Evolutionary conservation across 2,888 invertebrate species (phyloP).

Genomic region (Endotricha flammealis): DNA sequence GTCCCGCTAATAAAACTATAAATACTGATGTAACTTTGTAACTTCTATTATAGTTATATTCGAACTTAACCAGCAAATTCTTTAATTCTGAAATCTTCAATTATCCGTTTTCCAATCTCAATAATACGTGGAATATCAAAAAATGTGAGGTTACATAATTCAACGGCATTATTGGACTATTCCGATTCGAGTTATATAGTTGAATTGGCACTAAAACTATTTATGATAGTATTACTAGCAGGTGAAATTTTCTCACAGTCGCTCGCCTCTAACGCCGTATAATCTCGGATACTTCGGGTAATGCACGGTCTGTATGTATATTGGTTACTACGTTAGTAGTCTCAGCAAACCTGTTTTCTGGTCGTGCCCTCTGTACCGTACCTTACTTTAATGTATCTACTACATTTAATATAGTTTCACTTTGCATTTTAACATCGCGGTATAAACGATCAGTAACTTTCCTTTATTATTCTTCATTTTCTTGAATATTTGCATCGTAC

Average conservation of each 20-base stretch:
- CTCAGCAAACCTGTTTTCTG: constrained; percentile 64
- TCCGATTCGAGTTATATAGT: constrained; percentile 23
- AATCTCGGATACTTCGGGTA: constrained; percentile 61
- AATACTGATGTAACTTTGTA: too few species aligned
- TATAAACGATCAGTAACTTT: constrained; percentile 35
- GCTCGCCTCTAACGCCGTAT: constrained; percentile 47
- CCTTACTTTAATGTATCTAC: constrained; percentile 48
- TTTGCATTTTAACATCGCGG: constrained; percentile 53
- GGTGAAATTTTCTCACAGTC: constrained; percentile 73
- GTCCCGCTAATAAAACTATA: too few species aligned
- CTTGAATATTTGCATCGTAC: not conserved
- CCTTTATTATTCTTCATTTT: constrained; percentile 21
- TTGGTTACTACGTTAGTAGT: constrained; percentile 73
- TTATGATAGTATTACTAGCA: constrained; percentile 47
- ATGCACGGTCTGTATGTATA: constrained; percentile 67
- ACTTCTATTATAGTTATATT: too few species aligned
- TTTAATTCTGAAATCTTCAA: too few species aligned
- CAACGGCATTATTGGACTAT: constrained; percentile 19
- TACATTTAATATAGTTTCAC: constrained; percentile 60
- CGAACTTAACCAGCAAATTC: too few species aligned
- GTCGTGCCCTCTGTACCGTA: constrained; percentile 69
- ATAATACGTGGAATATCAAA: too few species aligned
- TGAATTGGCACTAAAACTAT: constrained; percentile 25
- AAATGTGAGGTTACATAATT: not conserved
- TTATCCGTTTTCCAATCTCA: too few species aligned